These are phyloP conservation scores for Reticulitermes speratus DNA, from an alignment of 1,140 invertebrate genomes.

Conservation along the genomic window DNA sequence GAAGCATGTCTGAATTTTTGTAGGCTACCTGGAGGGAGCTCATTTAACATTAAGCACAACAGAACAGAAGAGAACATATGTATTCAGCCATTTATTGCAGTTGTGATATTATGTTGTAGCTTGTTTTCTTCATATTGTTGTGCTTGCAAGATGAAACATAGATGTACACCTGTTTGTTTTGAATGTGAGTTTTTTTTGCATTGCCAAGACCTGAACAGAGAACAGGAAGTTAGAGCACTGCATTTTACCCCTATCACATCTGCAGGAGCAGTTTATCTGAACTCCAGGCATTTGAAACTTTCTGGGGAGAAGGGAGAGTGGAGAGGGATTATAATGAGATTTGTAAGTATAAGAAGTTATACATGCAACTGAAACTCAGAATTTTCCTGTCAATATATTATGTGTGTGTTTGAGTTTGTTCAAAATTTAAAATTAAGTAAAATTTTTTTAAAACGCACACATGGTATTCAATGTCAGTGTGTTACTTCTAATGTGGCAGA, in stretches of 20 bases:
- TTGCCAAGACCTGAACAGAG: too few species aligned
- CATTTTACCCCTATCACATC: too few species aligned
- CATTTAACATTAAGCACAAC: neutral
- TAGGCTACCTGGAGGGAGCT: neutral
- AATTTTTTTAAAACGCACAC: neutral
- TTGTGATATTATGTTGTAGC: neutral
- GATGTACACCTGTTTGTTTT: too few species aligned
- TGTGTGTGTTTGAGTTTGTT: neutral
- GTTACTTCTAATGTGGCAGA: neutral
- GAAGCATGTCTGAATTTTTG: conserved; percentile 2
- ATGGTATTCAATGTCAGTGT: neutral
- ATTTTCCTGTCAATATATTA: neutral
- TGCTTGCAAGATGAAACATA: neutral
- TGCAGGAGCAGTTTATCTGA: too few species aligned
- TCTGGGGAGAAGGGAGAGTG: too few species aligned
- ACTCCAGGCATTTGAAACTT: too few species aligned
- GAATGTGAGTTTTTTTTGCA: too few species aligned
- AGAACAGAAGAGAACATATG: neutral
- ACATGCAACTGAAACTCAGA: neutral
- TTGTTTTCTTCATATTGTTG: neutral
- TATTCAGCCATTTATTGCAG: neutral
- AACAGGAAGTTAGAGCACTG: too few species aligned
- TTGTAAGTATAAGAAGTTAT: too few species aligned
- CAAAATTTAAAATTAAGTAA: neutral
- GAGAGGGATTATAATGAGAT: too few species aligned